These are phyloP conservation scores for Oscheius myriophilus DNA, from an alignment of 2,888 invertebrate genomes.

Conservation along the genomic window DNA sequence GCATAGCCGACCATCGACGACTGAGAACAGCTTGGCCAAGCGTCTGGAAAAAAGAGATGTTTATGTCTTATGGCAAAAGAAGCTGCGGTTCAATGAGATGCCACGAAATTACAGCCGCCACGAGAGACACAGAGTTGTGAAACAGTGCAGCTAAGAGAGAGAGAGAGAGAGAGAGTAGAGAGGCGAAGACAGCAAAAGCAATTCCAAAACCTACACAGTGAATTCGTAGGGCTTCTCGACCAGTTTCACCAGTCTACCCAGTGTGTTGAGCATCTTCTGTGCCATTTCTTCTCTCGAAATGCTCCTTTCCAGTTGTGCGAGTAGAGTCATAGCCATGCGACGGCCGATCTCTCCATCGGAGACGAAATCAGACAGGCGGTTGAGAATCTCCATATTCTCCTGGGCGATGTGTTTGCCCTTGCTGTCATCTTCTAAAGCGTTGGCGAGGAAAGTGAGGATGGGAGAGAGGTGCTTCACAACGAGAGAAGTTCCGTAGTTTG, in stretches of 20 bases:
- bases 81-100: too few relatives aligned
- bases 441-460: slow-evolving; percentile 53
- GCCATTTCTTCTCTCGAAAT: slow-evolving; percentile 46
- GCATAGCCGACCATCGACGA: slow-evolving; percentile 44
- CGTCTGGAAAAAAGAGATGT: slow-evolving; percentile 33
- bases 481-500: slow-evolving; percentile 53
- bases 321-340: slow-evolving; percentile 51
- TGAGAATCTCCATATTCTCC: slow-evolving; percentile 44
- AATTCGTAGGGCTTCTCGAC: slow-evolving; percentile 43
- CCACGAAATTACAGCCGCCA: too few relatives aligned
- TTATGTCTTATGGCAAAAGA: too few relatives aligned
- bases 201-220: slow-evolving; percentile 29
- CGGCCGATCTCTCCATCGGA: slow-evolving; percentile 47
- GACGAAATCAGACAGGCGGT: slow-evolving; percentile 55
- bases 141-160: too few relatives aligned
- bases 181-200: too few relatives aligned
- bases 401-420: slow-evolving; percentile 28
- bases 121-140: too few relatives aligned
- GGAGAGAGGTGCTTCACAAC: slow-evolving; percentile 44
- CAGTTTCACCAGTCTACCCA: slow-evolving; percentile 44
- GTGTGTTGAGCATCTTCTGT: slow-evolving; percentile 48
- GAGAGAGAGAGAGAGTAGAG: too few relatives aligned
- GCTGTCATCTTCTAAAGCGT: slow-evolving; percentile 40
- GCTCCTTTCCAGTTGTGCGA: slow-evolving; percentile 46
- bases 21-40: slow-evolving; percentile 50